A percentile compares a stretch with the other conserved stretches of the same genome.
Conservation (phyloP, 2,113 vertebrate genomes). For the Toxotes chatareus region DNA sequence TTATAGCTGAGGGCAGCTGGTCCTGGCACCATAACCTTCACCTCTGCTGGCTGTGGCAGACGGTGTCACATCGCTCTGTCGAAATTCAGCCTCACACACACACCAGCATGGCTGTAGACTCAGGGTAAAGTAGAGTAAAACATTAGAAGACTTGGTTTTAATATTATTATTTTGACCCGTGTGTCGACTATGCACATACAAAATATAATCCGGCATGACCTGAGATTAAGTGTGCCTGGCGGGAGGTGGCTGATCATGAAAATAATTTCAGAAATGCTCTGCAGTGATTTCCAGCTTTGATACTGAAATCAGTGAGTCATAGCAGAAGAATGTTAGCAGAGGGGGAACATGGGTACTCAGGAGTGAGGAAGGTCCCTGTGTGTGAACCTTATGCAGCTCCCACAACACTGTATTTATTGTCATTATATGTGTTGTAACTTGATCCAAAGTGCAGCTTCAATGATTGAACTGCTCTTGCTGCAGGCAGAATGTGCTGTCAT, state of each 20-base stretch:
- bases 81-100: no score
- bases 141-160: no score
- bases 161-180: no score
- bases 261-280: neutral
- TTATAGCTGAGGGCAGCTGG: no score
- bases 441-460: conserved; percentile 30
- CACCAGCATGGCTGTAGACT: no score
- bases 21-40: no score
- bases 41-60: no score
- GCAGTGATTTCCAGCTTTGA: conserved; percentile 5
- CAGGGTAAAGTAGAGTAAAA: no score
- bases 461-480: conserved; percentile 25
- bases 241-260: neutral
- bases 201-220: no score
- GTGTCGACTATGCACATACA: no score
- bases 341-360: neutral
- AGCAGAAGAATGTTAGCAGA: conserved; percentile 12
- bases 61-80: no score
- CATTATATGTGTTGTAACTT: neutral
- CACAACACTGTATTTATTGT: conserved; percentile 2
- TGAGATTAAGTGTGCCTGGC: no score
- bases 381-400: neutral
- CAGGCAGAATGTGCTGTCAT: conserved; percentile 5
- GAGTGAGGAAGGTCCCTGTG: neutral
- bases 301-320: neutral